Evolutionary conservation across 2,888 invertebrate genomes (phyloP).

Genomic region (Pollenia angustigena): DNA sequence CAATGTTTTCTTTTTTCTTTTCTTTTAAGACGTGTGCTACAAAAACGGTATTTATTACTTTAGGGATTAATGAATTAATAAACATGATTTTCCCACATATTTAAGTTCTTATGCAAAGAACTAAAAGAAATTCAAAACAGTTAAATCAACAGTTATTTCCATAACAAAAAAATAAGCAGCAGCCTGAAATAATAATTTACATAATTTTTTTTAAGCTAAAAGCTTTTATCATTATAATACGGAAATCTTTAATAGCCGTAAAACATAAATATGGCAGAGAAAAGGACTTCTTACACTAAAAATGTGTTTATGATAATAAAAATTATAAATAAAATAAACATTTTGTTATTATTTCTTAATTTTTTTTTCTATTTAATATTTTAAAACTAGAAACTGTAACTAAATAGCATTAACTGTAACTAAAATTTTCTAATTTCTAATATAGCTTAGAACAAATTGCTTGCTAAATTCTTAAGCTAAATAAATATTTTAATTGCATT

Average conservation of each 20-base stretch:
- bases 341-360: too few relatives aligned
- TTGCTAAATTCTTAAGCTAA: background rate
- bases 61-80: conserved; percentile 2
- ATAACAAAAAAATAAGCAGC: background rate
- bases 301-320: too few relatives aligned
- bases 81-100: conserved; percentile 1
- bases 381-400: background rate
- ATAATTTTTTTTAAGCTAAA: conserved; percentile 2
- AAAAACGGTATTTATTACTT: background rate
- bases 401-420: conserved; percentile 4
- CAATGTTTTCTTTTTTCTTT: too few relatives aligned
- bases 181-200: background rate
- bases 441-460: background rate
- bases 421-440: background rate
- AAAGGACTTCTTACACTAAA: background rate
- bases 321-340: too few relatives aligned
- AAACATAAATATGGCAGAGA: background rate
- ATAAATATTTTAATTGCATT: conserved; percentile 36
- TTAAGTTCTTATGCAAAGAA: background rate
- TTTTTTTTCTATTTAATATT: too few relatives aligned
- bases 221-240: background rate
- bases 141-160: background rate
- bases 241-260: background rate
- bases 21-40: too few relatives aligned
- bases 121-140: too few relatives aligned